Evolutionary conservation across 2,888 invertebrate genomes (phyloP).

Genomic region (Caenorhabditis sulstoni): DNA sequence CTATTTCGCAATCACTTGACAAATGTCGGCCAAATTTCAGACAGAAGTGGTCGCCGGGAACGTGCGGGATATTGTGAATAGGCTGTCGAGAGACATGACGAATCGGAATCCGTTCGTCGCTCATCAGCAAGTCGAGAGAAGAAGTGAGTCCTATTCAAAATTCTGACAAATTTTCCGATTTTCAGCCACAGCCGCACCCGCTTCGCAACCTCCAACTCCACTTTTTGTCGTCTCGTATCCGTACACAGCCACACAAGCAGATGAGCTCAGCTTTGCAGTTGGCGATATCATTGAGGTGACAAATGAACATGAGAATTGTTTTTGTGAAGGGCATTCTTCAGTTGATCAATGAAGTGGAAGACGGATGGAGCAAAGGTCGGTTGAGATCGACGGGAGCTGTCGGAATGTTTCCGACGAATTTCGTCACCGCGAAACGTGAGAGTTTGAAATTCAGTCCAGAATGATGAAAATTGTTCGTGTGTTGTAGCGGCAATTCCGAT

Average conservation of each 20-base stretch:
- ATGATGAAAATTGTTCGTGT: no score
- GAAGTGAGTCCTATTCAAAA: slow-evolving; percentile 3
- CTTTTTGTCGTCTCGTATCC: slow-evolving; percentile 60
- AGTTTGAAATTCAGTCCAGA: no score
- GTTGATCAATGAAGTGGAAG: slow-evolving; percentile 90
- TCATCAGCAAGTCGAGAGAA: slow-evolving; percentile 35
- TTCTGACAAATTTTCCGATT: slow-evolving; percentile 1
- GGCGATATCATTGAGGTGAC: slow-evolving; percentile 91
- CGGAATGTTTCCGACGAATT: slow-evolving; percentile 97
- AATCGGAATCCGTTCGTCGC: slow-evolving; percentile 38
- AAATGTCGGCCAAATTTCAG: slow-evolving; percentile 25
- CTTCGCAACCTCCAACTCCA: slow-evolving; percentile 23
- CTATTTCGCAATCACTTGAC: slow-evolving; percentile 12
- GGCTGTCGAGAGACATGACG: slow-evolving; percentile 63
- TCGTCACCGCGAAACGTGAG: slow-evolving; percentile 84
- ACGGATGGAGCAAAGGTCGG: slow-evolving; percentile 86
- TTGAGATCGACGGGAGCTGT: slow-evolving; percentile 84
- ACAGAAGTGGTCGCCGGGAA: slow-evolving; percentile 67
- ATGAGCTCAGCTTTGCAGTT: slow-evolving; percentile 90
- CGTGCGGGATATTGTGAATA: slow-evolving; percentile 68
- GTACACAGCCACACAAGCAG: slow-evolving; percentile 93
- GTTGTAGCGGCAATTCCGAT: slow-evolving; percentile 4
- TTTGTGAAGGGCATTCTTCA: slow-evolving; percentile 7
- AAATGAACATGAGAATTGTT: not conserved
- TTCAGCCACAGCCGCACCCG: slow-evolving; percentile 16